A percentile compares a stretch with the other conserved stretches of the same genome.
Evolutionary conservation across 2,113 vertebrate species (phyloP).

Genomic region (Dicentrarchus labrax): DNA sequence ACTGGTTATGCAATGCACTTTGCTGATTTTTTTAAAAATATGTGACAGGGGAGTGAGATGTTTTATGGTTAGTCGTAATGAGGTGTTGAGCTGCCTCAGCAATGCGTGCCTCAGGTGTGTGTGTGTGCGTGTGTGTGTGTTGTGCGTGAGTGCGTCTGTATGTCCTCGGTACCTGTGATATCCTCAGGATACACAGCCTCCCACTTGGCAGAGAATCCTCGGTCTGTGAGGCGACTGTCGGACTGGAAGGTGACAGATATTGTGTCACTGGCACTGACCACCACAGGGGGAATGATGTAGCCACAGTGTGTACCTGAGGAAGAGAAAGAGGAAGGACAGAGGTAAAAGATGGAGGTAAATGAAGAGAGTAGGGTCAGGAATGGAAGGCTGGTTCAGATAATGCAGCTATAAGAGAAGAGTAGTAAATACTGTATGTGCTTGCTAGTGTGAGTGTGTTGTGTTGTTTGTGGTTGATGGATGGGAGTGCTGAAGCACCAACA

Average conservation of each 20-base stretch:
- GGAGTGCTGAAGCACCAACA: not conserved
- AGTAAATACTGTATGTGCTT: not conserved
- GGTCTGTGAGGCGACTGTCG: slow-evolving; percentile 79
- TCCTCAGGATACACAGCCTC: slow-evolving; percentile 85
- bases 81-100: slow-evolving; percentile 35
- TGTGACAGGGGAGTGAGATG: slow-evolving; percentile 15
- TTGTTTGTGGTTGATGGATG: slow-evolving; percentile 24
- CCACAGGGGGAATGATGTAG: slow-evolving; percentile 78
- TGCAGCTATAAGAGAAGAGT: not conserved
- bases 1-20: slow-evolving; percentile 22
- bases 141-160: slow-evolving; percentile 17
- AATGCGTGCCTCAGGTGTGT: slow-evolving; percentile 18
- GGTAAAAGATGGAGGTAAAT: slow-evolving; percentile 12
- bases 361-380: not conserved
- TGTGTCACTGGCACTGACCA: slow-evolving; percentile 80
- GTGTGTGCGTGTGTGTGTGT: slow-evolving; percentile 18
- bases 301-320: slow-evolving; percentile 83
- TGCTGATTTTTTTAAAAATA: slow-evolving; percentile 10
- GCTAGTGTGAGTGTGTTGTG: not conserved
- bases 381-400: not conserved
- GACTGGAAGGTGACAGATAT: slow-evolving; percentile 82
- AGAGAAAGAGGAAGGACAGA: slow-evolving; percentile 19
- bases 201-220: slow-evolving; percentile 83
- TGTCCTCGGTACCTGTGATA: slow-evolving; percentile 76
- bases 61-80: slow-evolving; percentile 43